Conservation (phyloP, 1,140 invertebrate genomes). For the Anastrepha ludens region DNA sequence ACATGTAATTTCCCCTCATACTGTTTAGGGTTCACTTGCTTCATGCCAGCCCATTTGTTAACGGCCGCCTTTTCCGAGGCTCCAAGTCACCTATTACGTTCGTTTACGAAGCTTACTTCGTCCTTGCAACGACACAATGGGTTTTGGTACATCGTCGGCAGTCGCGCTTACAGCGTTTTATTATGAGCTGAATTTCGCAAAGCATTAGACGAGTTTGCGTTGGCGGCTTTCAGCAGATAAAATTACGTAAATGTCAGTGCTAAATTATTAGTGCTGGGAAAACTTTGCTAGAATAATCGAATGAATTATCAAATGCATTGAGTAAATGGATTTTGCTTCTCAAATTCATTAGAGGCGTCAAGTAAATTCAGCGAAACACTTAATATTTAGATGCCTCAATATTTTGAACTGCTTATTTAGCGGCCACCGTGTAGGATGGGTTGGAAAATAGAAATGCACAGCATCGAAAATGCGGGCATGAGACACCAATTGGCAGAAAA, state of each 20-base stretch:
- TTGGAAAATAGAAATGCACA: too few species aligned
- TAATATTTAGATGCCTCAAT: too few species aligned
- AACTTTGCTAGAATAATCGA: too few species aligned
- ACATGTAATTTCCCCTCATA: constrained; percentile 52
- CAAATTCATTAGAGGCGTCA: too few species aligned
- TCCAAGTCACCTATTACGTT: constrained; percentile 51
- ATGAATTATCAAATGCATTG: too few species aligned
- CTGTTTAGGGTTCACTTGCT: constrained; percentile 27
- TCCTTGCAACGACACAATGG: neutral
- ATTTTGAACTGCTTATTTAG: too few species aligned
- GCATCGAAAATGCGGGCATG: too few species aligned
- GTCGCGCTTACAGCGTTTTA: constrained; percentile 55
- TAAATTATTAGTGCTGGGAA: neutral
- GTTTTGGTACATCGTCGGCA: constrained; percentile 52
- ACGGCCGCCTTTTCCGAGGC: constrained; percentile 41
- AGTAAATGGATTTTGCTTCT: too few species aligned
- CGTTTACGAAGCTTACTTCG: constrained; percentile 43
- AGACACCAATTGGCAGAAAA: too few species aligned
- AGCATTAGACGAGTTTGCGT: neutral
- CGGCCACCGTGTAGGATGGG: too few species aligned
- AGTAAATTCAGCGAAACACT: too few species aligned
- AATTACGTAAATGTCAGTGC: neutral
- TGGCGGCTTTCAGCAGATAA: neutral
- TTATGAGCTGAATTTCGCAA: constrained; percentile 54
- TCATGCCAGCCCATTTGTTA: constrained; percentile 32